A percentile compares a stretch with the other conserved stretches of the same genome.
Conservation (phyloP, 2,797 vertebrate genomes). For the Thalassophryne amazonica region DNA sequence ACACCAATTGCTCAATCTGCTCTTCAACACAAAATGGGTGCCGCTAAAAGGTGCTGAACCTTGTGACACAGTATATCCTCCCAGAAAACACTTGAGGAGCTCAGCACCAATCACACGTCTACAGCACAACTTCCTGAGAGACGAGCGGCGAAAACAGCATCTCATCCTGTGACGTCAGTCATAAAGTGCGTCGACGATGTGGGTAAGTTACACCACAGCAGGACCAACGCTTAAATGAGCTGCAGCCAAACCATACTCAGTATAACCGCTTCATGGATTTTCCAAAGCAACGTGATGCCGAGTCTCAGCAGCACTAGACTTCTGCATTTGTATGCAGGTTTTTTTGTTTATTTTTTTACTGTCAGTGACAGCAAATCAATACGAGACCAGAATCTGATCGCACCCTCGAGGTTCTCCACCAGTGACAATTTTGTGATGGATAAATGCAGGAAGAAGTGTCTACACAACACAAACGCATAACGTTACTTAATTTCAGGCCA, state of each 20-base stretch:
- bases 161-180: constrained; percentile 10
- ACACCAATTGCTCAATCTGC: not conserved
- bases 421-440: too few relatives aligned
- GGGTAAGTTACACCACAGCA: constrained; percentile 2
- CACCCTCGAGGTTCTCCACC: too few relatives aligned
- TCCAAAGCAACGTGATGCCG: constrained; percentile 15
- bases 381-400: too few relatives aligned
- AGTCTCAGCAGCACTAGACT: not conserved
- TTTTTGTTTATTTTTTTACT: too few relatives aligned
- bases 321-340: constrained; percentile 18
- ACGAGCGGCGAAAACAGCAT: not conserved
- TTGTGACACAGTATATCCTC: not conserved
- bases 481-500: too few relatives aligned
- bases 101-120: not conserved
- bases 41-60: constrained; percentile 7
- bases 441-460: too few relatives aligned
- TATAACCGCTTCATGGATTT: constrained; percentile 37
- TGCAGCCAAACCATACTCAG: constrained; percentile 27
- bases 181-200: not conserved
- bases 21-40: not conserved
- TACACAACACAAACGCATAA: too few relatives aligned
- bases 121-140: too few relatives aligned
- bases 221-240: constrained; percentile 6
- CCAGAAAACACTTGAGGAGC: not conserved
- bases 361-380: constrained; percentile 10